Conservation (phyloP, 1,140 invertebrate genomes). For the Agraylea sexmaculata region DNA sequence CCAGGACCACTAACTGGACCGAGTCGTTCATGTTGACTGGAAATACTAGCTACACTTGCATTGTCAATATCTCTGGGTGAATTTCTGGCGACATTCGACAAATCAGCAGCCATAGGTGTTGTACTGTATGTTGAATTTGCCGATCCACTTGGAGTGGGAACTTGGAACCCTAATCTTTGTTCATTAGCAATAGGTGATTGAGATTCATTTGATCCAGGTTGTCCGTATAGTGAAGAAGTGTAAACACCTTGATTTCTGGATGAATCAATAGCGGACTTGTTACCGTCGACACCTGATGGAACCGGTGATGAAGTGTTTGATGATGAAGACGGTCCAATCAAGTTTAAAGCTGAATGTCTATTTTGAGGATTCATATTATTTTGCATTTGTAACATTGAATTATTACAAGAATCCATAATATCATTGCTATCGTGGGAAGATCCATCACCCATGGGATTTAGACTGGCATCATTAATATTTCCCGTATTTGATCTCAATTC, state of each 20-base stretch:
- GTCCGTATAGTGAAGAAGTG: slow-evolving; percentile 23
- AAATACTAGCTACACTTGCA: slow-evolving; percentile 18
- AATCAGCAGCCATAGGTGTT: slow-evolving; percentile 16
- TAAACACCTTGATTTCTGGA: slow-evolving; percentile 19
- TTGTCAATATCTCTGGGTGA: slow-evolving; percentile 18
- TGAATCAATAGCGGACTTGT: slow-evolving; percentile 15
- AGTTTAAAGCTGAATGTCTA: slow-evolving; percentile 18
- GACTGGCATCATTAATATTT: slow-evolving; percentile 7
- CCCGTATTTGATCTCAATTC: slow-evolving; percentile 12
- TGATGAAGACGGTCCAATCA: slow-evolving; percentile 18
- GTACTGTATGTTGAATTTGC: slow-evolving; percentile 20
- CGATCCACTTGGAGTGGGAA: slow-evolving; percentile 20
- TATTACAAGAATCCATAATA: slow-evolving; percentile 18
- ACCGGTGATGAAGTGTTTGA: slow-evolving; percentile 19
- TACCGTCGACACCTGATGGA: slow-evolving; percentile 14
- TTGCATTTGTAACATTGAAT: slow-evolving; percentile 18
- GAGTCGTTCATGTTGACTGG: slow-evolving; percentile 17
- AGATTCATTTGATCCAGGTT: slow-evolving; percentile 22
- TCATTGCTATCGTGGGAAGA: slow-evolving; percentile 22
- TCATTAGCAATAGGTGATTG: slow-evolving; percentile 19
- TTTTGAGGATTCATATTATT: slow-evolving; percentile 12
- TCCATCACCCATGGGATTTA: slow-evolving; percentile 19
- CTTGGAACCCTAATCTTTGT: slow-evolving; percentile 21
- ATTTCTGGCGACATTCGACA: slow-evolving; percentile 17
- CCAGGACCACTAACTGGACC: slow-evolving; percentile 5